These are phyloP conservation scores for Hyles vespertilio DNA, from an alignment of 1,140 invertebrate genomes.

Conservation along the genomic window DNA sequence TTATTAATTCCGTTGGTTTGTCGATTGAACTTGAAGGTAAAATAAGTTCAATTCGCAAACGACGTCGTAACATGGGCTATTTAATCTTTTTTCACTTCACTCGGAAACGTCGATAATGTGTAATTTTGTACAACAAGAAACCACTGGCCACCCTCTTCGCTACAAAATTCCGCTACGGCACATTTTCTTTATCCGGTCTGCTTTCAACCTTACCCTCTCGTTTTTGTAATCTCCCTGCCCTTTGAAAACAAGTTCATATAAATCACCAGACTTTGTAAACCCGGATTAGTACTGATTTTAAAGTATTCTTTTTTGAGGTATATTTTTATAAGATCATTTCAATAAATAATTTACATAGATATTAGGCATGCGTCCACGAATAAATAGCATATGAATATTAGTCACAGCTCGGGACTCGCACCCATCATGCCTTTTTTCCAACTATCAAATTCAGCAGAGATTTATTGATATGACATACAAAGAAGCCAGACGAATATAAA, in stretches of 20 bases:
- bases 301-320: constrained; percentile 3
- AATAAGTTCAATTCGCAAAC: no score
- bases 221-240: constrained; percentile 50
- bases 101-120: constrained; percentile 26
- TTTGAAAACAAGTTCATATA: constrained; percentile 51
- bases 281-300: constrained; percentile 41
- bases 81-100: no score
- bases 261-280: constrained; percentile 45
- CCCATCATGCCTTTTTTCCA: constrained; percentile 1
- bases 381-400: no score
- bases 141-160: constrained; percentile 24
- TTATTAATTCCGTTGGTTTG: no score
- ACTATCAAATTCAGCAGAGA: constrained; percentile 15
- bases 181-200: constrained; percentile 40
- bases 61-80: no score
- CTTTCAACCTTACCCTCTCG: constrained; percentile 45
- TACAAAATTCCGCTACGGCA: constrained; percentile 32
- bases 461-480: constrained; percentile 25
- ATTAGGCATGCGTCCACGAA: background rate
- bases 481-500: constrained; percentile 32
- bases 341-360: background rate
- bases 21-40: no score
- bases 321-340: background rate
- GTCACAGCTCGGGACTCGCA: background rate
- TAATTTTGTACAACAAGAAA: constrained; percentile 31